Conservation (phyloP, 53 echinoderm and acorn worm species). For the Holothuria leucospilota region DNA sequence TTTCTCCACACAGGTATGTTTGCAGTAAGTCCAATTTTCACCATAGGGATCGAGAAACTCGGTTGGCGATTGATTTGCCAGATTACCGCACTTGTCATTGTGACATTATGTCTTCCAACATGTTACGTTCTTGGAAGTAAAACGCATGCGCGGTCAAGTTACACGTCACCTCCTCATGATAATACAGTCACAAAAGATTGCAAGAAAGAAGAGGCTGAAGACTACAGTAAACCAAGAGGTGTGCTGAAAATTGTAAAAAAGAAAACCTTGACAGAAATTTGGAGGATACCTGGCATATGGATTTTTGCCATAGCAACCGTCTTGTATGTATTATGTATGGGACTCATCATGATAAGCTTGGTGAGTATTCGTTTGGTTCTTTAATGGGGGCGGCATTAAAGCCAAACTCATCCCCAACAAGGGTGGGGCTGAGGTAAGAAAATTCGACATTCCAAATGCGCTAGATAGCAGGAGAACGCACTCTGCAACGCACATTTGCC, state of each 20-base stretch:
- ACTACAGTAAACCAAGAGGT: background rate
- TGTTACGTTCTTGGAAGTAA: conserved; percentile 14
- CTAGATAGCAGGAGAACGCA: too few species aligned
- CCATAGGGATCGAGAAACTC: background rate
- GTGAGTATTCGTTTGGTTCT: background rate
- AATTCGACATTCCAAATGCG: too few species aligned
- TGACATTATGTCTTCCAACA: conserved; percentile 14
- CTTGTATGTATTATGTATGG: conserved; percentile 24
- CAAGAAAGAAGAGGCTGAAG: background rate
- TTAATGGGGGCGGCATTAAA: too few species aligned
- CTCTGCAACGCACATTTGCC: too few species aligned
- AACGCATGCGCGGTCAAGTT: too few species aligned
- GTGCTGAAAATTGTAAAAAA: background rate
- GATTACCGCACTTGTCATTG: background rate
- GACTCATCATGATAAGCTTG: conserved; percentile 30
- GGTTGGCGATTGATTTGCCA: conserved; percentile 23
- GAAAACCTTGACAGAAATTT: background rate
- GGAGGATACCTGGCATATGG: conserved; percentile 9
- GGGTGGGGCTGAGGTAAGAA: too few species aligned
- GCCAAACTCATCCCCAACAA: too few species aligned
- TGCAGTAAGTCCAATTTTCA: conserved; percentile 11
- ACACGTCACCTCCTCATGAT: background rate
- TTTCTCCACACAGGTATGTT: conserved; percentile 21
- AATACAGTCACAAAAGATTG: background rate
- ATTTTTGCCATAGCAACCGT: conserved; percentile 17